Evolutionary conservation across 2,113 vertebrate species (phyloP), one percentile per base, ranked within the genome.

Genomic region (Salvelinus namaycush): DNA sequence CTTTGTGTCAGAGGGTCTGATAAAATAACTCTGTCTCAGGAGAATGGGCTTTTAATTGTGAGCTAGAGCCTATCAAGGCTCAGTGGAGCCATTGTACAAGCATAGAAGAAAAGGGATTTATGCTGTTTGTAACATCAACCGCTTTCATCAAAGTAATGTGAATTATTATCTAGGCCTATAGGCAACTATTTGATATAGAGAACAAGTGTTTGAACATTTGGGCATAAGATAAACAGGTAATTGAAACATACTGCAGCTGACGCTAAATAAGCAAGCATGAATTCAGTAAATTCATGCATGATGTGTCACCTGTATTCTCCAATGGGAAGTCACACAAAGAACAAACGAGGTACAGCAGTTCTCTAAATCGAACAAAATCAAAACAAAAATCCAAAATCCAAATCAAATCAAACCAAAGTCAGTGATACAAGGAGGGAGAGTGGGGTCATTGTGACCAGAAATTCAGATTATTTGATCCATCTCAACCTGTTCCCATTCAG

Each of bases 381-480:
- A 27, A 44, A 1, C 27, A 24, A 72, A 74, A 34, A 22, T 24
- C 29, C 5, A 29, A 39, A 70, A 22, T 13, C 20, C 7, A 54
- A 71, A 51, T 26, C 2, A 81, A 78, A 79, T n/a, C 24, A 24
- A 24, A 24, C 70, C 12, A 77, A 79, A 85, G 77, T 77, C 82
- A 81, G 81, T 81, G 73, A 82, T 82, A 82, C 76, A 75, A 34
- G 34, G 34, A 34, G 6, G 6, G 6, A 34, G 34, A 34, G 34
- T 34, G 6, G 6, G 34, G 34, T 34, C 6, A 34, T 34, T 34
- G 6, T 34, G 16, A 54, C 16, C 3, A 54, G 13, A 54, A 54
- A 18, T 14, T 18, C 16, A 54, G 51, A 16, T 54, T 54, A 16
- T 54, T 9, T 44, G 9, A n/a, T 72, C 75, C 64, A 6, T 76